phyloP scores from a whole-genome alignment of 2,797 vertebrate genomes.

The Hippopotamyrus pictus region DNA sequence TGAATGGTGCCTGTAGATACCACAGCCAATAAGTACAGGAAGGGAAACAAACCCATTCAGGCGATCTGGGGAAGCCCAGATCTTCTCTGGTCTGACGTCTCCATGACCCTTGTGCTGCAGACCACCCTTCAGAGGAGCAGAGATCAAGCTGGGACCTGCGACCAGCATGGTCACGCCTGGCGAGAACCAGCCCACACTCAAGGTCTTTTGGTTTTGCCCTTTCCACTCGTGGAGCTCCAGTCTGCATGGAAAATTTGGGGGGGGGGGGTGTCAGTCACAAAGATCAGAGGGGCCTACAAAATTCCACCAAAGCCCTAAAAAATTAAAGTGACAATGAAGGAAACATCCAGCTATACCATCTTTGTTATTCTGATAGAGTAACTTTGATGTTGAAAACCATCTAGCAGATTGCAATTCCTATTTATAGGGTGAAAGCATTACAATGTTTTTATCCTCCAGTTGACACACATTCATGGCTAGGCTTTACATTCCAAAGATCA shows the following conservation, averaged over 20 bases:
- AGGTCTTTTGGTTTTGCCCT: conserved; percentile 77
- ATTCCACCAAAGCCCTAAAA: background rate
- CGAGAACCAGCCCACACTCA: conserved; percentile 69
- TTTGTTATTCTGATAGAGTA: background rate
- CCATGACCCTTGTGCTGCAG: conserved; percentile 60
- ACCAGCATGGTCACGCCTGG: conserved; percentile 43
- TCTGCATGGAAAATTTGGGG: conserved; percentile 43
- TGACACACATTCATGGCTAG: background rate
- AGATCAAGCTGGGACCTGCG: conserved; percentile 41
- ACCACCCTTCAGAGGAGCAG: conserved; percentile 56
- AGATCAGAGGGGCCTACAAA: background rate
- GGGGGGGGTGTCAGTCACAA: too few species aligned
- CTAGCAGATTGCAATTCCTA: background rate
- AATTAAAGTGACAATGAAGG: background rate
- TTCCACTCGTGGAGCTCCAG: conserved; percentile 71
- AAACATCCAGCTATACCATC: background rate
- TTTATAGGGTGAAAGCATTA: background rate
- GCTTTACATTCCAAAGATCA: background rate
- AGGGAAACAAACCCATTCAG: conserved; percentile 51
- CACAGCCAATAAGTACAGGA: background rate
- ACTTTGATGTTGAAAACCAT: background rate
- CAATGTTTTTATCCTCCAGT: background rate
- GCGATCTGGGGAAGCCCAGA: conserved; percentile 53
- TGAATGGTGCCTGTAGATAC: background rate
- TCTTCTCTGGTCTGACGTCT: conserved; percentile 47